Conservation (phyloP, 1,140 invertebrate species). For the Lanistes nyassanus region DNA sequence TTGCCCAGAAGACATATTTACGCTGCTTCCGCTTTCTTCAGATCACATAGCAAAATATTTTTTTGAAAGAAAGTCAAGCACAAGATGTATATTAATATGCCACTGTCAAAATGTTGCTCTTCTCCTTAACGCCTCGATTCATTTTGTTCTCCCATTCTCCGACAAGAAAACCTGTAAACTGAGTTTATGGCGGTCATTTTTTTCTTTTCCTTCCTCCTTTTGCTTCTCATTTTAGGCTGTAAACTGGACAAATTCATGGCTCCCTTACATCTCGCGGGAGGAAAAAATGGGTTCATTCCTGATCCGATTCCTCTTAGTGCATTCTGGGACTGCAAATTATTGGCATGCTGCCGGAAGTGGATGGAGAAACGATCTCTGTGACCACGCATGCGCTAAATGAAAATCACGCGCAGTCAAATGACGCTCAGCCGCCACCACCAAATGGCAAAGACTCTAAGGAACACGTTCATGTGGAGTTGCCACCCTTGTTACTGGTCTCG, state of each 20-base stretch:
- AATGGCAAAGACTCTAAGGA: neutral
- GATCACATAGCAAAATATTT: too few relatives aligned
- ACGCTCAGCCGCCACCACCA: constrained; percentile 5
- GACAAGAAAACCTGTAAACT: too few relatives aligned
- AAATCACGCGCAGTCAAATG: constrained; percentile 18
- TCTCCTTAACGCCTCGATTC: too few relatives aligned
- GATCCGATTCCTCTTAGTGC: neutral
- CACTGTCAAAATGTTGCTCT: too few relatives aligned
- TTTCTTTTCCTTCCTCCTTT: neutral
- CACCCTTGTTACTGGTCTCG: too few relatives aligned
- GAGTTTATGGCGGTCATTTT: neutral
- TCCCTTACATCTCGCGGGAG: neutral
- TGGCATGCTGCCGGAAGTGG: constrained; percentile 19
- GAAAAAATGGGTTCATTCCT: neutral
- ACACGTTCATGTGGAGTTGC: too few relatives aligned
- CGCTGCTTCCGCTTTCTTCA: too few relatives aligned
- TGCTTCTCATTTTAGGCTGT: constrained; percentile 1
- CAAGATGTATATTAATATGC: too few relatives aligned
- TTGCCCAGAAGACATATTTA: too few relatives aligned
- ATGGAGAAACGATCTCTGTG: constrained; percentile 18
- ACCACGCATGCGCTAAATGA: constrained; percentile 23
- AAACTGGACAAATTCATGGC: constrained; percentile 2
- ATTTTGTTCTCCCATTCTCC: too few relatives aligned
- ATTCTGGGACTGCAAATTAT: constrained; percentile 15
- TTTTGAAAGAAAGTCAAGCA: too few relatives aligned